These are phyloP conservation scores for Hypercompe scribonia DNA, from an alignment of 2,888 invertebrate genomes.

Conservation along the genomic window DNA sequence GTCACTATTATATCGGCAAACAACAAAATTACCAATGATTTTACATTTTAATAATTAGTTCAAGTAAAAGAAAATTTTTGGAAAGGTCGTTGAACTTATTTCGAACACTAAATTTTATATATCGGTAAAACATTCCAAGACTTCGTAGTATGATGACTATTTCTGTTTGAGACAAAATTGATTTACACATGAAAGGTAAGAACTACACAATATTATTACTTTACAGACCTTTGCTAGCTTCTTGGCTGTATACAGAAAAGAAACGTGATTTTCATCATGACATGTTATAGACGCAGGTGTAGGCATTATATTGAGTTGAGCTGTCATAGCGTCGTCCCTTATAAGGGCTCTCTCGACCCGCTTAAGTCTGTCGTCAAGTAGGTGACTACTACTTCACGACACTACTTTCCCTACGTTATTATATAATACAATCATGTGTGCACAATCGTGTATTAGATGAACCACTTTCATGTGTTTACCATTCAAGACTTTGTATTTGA, in stretches of 20 bases:
- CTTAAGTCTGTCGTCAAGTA: slow-evolving; percentile 55
- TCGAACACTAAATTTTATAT: background rate
- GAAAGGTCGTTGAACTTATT: too few species aligned
- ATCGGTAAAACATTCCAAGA: background rate
- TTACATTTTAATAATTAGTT: background rate
- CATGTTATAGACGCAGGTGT: slow-evolving; percentile 51
- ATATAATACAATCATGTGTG: slow-evolving; percentile 26
- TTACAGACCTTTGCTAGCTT: slow-evolving; percentile 25
- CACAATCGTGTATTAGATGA: background rate
- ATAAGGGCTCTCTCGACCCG: slow-evolving; percentile 65
- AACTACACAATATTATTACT: slow-evolving; percentile 8
- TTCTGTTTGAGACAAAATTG: background rate
- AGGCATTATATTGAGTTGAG: slow-evolving; percentile 53
- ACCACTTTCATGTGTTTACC: too few species aligned
- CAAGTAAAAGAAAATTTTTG: background rate
- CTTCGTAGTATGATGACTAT: background rate
- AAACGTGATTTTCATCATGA: slow-evolving; percentile 43
- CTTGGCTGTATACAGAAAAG: slow-evolving; percentile 19
- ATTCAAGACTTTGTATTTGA: background rate
- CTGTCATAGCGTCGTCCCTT: slow-evolving; percentile 64
- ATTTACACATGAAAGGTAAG: background rate
- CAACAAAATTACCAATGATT: background rate
- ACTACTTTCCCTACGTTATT: slow-evolving; percentile 49
- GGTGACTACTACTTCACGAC: slow-evolving; percentile 64
- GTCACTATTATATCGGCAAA: background rate